A percentile compares a stretch with the other conserved stretches of the same genome.
Conservation (phyloP, 2,888 invertebrate species). For the Philhelius pedissequus region DNA sequence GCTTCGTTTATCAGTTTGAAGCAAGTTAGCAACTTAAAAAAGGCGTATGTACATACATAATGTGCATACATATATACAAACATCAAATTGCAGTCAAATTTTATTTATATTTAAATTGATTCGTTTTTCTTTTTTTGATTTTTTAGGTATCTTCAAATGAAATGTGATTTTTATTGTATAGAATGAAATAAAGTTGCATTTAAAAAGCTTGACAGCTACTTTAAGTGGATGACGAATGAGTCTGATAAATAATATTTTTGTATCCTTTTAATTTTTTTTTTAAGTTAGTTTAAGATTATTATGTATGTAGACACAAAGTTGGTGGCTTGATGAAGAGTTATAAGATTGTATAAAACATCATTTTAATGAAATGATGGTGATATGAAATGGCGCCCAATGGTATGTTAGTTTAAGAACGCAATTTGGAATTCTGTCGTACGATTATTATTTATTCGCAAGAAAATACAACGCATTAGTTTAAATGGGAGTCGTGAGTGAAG, state of each 20-base stretch:
- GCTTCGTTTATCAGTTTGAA: conserved; percentile 13
- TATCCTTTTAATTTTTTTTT: background rate
- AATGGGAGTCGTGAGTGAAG: no score
- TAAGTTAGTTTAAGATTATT: background rate
- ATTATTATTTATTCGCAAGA: no score
- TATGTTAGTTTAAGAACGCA: no score
- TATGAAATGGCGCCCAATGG: no score
- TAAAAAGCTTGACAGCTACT: background rate
- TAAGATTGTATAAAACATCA: no score
- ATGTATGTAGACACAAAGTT: no score
- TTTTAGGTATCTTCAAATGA: background rate
- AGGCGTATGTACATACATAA: no score
- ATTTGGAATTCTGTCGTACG: no score
- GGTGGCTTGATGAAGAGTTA: no score
- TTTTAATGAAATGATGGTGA: no score
- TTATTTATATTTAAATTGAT: background rate
- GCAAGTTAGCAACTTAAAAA: background rate
- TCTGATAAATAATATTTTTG: background rate
- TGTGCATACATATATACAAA: no score
- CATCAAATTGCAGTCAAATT: background rate
- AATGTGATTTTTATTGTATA: background rate
- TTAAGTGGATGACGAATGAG: background rate
- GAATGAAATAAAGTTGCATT: background rate
- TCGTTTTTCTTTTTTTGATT: background rate
- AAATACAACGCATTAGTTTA: no score